A percentile compares a stretch with the other conserved stretches of the same genome.
phyloP scores from a whole-genome alignment of 2,797 vertebrate species.

The Tokudaia tokunoshimensis region DNA sequence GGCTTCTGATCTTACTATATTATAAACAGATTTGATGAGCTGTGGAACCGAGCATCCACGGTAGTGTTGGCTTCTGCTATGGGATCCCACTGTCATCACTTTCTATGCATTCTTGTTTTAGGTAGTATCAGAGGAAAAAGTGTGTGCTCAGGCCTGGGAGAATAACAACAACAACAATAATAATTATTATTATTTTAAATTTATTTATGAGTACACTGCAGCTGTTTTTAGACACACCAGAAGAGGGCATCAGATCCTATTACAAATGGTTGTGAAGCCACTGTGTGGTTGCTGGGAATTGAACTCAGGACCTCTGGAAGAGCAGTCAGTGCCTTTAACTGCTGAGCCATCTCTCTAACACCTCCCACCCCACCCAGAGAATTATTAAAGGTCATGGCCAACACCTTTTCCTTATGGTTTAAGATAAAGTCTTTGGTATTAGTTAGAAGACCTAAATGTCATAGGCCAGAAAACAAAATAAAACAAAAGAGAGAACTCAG shows the following conservation, averaged over 20 bases:
- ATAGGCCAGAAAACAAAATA: neutral
- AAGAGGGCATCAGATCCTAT: neutral
- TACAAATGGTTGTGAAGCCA: neutral
- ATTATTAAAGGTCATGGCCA: neutral
- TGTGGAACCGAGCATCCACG: neutral
- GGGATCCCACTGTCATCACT: neutral
- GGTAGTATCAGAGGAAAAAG: neutral
- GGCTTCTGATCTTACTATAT: neutral
- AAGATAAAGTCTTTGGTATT: neutral
- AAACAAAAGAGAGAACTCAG: slow-evolving; percentile 26
- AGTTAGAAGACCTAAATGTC: neutral
- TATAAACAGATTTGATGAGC: neutral
- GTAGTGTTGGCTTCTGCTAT: accelerated
- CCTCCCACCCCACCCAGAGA: neutral
- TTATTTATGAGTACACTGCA: neutral
- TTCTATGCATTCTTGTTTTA: neutral
- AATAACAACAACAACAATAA: neutral
- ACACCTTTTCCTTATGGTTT: slow-evolving; percentile 18
- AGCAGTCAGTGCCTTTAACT: neutral
- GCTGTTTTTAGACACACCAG: neutral
- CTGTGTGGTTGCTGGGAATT: neutral
- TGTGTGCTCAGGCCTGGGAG: neutral
- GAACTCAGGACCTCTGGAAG: neutral
- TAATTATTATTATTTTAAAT: neutral
- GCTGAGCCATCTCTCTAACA: neutral